Base-by-base conservation (phyloP, 1,140 invertebrate genomes). In the Drosophila kurseongensis region DNA sequence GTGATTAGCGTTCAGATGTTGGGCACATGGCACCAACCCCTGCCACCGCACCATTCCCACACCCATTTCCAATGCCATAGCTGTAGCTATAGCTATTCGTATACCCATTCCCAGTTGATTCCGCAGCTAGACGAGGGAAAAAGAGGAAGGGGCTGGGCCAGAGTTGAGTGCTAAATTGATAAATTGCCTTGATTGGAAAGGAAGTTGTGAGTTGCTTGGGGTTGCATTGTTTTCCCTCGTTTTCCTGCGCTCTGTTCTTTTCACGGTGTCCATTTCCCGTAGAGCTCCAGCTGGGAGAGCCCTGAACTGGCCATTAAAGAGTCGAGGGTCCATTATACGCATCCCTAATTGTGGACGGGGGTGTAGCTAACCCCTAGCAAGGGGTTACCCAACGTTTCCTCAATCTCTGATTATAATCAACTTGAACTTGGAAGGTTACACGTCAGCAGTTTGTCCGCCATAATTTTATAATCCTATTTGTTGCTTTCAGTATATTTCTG, bases 171-270 rank as follows among this genome's bases (percentile, higher is more conserved):
- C 85, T 86, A 88, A 86, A 88, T 86, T 86, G 82, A 86, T 88
- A 86, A 86, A 86, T 86, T 88, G 82, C 82, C 78, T 75, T 82
- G 75, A 85, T 85, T 85, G 82, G 82, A 85, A 86, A 86, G 80
- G 80, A 84, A 84, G 81, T 81, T 86, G 81, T 54, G 61, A 76
- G 78, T 75, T 79, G 71, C 58, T 71, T 62, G 58, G 52, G 58
- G 69, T 55, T 63, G 72, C 36, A 71, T 71, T 63, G 72, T 65
- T 75, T 52, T 48, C 72, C 73, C 42, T 56, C 32, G 69, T 23
- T 61, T 63, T 66, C 51, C 57, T 45, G 50, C 38, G 50, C 41
- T 56, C 27, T 13, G 47, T 52, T 72, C 16, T 60, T 74, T 74
- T 74, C 62, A 75, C 32, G 67, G 67, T 71, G 65, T 71, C 67